A percentile compares a stretch with the other conserved stretches of the same genome.
Evolutionary conservation across 2,113 vertebrate genomes (phyloP).

Genomic region (Megalops atlanticus): DNA sequence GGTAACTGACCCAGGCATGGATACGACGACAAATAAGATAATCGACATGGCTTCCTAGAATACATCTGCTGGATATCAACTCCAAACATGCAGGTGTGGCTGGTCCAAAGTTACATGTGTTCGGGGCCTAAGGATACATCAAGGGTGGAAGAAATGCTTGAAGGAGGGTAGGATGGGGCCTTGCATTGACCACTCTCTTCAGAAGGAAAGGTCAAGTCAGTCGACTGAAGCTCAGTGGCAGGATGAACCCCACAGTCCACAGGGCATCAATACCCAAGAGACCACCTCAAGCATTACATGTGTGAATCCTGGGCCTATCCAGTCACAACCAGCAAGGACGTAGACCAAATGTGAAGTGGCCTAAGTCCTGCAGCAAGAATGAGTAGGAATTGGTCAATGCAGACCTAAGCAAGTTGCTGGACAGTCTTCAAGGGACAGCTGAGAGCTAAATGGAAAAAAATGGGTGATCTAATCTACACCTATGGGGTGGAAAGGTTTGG

Average conservation of each 20-base stretch:
- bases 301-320: slow-evolving; percentile 3
- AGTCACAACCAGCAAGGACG: neutral
- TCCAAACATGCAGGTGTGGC: slow-evolving; percentile 35
- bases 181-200: slow-evolving; percentile 20
- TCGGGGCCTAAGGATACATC: slow-evolving; percentile 24
- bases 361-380: slow-evolving; percentile 18
- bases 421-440: neutral
- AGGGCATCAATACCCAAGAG: slow-evolving; percentile 26
- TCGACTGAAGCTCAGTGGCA: slow-evolving; percentile 23
- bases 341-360: slow-evolving; percentile 24
- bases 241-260: slow-evolving; percentile 33
- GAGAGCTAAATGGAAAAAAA: slow-evolving; percentile 23
- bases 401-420: slow-evolving; percentile 1
- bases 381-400: slow-evolving; percentile 12
- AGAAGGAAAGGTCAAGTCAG: slow-evolving; percentile 25
- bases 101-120: slow-evolving; percentile 37
- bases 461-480: neutral
- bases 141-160: slow-evolving; percentile 30
- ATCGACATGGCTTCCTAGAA: neutral
- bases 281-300: slow-evolving; percentile 1
- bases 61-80: slow-evolving; percentile 8
- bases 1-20: slow-evolving; percentile 24
- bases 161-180: slow-evolving; percentile 12
- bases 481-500: slow-evolving; percentile 25
- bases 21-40: neutral